A percentile compares a stretch with the other conserved stretches of the same genome.
Conservation (phyloP, 2,113 vertebrate genomes). For the Bubo bubo region DNA sequence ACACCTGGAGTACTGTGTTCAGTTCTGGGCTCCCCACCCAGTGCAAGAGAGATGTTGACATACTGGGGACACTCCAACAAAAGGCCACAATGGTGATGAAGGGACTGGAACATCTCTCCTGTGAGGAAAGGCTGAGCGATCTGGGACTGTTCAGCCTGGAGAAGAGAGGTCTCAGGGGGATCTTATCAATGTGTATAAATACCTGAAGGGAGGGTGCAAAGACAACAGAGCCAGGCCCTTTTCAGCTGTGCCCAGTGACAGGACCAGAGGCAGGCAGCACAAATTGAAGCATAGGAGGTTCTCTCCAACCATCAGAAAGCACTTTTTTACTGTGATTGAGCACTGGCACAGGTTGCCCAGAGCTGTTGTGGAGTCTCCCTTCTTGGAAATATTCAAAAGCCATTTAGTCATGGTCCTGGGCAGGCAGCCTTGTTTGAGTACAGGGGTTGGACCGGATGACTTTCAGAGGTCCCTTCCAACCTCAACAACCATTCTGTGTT, state of each 20-base stretch:
- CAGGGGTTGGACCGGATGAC: background rate
- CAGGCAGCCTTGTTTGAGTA: background rate
- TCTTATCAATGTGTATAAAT: background rate
- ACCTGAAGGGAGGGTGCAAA: background rate
- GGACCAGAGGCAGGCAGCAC: background rate
- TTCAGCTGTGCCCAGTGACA: background rate
- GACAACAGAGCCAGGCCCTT: background rate
- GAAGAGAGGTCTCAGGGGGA: background rate
- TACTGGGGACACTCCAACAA: background rate
- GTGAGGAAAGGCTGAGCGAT: background rate
- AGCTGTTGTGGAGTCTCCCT: background rate
- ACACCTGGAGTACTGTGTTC: background rate
- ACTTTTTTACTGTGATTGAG: background rate
- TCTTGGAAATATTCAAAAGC: background rate
- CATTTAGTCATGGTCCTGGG: background rate
- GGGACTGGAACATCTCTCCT: background rate
- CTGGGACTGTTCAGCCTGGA: background rate
- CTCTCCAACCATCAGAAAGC: background rate
- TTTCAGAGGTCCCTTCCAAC: background rate
- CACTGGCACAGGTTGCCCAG: too few relatives aligned
- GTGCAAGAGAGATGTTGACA: background rate
- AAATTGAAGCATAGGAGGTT: background rate
- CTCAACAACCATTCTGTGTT: background rate
- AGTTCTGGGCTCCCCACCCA: too few relatives aligned
- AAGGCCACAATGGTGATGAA: too few relatives aligned